Evolutionary conservation across 2,113 vertebrate genomes (phyloP), one percentile per base, ranked within the genome.

Genomic region (Empidonax traillii): DNA sequence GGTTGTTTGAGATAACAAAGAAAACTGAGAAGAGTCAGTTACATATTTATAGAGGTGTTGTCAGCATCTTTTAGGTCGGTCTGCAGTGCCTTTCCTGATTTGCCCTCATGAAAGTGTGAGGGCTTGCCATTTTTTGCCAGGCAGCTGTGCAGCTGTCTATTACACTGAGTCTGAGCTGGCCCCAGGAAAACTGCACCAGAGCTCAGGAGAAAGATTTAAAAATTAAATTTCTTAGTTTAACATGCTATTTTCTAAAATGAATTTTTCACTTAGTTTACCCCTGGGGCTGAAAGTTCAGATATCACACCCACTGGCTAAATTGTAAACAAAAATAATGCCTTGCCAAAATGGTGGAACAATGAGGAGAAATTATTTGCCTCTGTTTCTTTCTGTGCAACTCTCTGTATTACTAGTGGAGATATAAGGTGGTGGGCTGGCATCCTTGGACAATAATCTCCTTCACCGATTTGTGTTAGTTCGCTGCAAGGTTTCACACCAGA

Each of bases 191-290:
- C 39, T 74, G 51, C 37, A 73, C 21, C n/a, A 63, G 65, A 74
- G 18, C 33, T 63, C 69, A 58, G 43, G 12, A 43, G 51, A 90
- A 91, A 88, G 49, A 76, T 93, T 69, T 66, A 35, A 39, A 94
- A 66, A 80, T 35, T 58, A 33, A 58, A 88, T 92, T 84, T 93
- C 19, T 77, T 80, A 52, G 35, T 49, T 83, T 90, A 84, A 88
- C 71, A n/a, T 76, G 39, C 46, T 89, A 33, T 53, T 85, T 87
- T 85, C 55, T 72, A 67, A 89, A 95, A 93, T 66, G 19, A 85
- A 4, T 35, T 91, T 97, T 93, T 91, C 43, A 79, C 41, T 87
- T 91, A 44, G 81, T 95, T 96, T 88, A 63, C 12, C 14, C 27
- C 19, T 0, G 7, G 11, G 72, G 30, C n/a, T 24, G 41, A 46